These are phyloP conservation scores for Neostethus bicornis DNA, from an alignment of 2,797 vertebrate genomes.

Conservation along the genomic window DNA sequence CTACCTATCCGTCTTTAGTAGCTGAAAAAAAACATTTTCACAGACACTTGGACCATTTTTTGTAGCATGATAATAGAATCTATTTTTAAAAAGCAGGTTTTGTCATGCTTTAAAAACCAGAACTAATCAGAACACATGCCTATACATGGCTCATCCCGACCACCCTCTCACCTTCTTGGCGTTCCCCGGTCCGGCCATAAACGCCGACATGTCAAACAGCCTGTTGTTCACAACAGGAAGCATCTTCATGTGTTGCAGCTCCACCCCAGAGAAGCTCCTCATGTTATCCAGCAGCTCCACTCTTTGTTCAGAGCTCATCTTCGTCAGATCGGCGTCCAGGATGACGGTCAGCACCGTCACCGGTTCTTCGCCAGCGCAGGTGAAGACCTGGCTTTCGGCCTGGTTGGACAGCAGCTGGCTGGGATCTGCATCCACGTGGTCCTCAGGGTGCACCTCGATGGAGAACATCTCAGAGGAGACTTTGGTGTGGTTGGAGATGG, in stretches of 20 bases:
- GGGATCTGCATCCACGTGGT: constrained; percentile 84
- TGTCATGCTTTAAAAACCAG: no score
- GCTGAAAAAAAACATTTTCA: no score
- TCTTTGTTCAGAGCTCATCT: constrained; percentile 92
- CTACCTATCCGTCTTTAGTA: no score
- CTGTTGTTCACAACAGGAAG: constrained; percentile 97
- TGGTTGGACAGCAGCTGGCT: constrained; percentile 73
- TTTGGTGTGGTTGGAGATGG: constrained; percentile 80
- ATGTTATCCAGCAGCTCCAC: constrained; percentile 88
- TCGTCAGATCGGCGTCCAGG: constrained; percentile 94
- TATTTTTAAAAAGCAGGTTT: no score
- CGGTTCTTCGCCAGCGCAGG: constrained; percentile 87
- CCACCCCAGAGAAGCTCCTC: constrained; percentile 91
- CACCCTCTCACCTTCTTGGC: constrained; percentile 89
- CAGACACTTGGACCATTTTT: no score
- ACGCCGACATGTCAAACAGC: constrained; percentile 98
- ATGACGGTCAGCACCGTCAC: constrained; percentile 95
- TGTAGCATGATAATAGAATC: no score
- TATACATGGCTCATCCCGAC: not conserved
- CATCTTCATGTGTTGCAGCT: constrained; percentile 89
- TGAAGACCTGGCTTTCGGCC: constrained; percentile 68
- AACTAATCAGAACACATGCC: no score
- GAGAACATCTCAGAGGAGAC: constrained; percentile 85
- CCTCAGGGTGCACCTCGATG: constrained; percentile 92
- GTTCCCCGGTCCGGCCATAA: constrained; percentile 98